Percentiles rank a stretch among this genome's conserved stretches.
Evolutionary conservation across 2,113 vertebrate species (phyloP).

Genomic region (Tupaia tana): DNA sequence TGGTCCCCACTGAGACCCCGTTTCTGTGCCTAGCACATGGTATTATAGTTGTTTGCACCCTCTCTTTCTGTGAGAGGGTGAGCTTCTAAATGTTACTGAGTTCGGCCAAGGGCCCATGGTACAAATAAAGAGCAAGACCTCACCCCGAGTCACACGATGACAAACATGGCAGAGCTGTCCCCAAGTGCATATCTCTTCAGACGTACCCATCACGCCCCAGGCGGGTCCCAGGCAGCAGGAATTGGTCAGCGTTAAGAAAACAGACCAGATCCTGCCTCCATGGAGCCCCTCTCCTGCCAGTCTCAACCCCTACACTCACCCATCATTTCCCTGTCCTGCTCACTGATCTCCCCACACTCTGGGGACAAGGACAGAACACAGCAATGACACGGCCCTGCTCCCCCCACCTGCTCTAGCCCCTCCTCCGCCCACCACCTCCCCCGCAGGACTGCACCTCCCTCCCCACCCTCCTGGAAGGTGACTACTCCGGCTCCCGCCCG

Average conservation of each 20-base stretch:
- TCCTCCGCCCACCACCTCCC: not conserved
- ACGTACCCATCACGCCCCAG: fast-evolving
- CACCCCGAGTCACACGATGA: not conserved
- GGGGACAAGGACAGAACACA: not conserved
- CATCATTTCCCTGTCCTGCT: not conserved
- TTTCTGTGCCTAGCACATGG: not conserved
- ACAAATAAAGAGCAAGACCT: not conserved
- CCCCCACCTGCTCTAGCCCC: not conserved
- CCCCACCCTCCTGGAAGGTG: constrained; percentile 54
- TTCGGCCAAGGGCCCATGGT: not conserved
- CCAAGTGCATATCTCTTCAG: not conserved
- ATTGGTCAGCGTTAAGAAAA: not conserved
- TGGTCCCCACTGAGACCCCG: not conserved
- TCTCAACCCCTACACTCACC: not conserved
- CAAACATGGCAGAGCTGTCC: not conserved
- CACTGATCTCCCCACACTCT: not conserved
- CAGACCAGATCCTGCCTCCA: not conserved
- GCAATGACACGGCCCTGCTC: not conserved
- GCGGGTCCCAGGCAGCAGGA: constrained; percentile 12
- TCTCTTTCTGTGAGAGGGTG: not conserved
- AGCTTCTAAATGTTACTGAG: not conserved
- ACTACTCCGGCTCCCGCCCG: not conserved
- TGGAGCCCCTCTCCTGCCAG: not conserved
- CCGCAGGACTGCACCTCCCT: not conserved
- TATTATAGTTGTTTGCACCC: not conserved